Evolutionary conservation across 2,113 vertebrate genomes (phyloP), one percentile per base, ranked within the genome.

Genomic region (Cromileptes altivelis): DNA sequence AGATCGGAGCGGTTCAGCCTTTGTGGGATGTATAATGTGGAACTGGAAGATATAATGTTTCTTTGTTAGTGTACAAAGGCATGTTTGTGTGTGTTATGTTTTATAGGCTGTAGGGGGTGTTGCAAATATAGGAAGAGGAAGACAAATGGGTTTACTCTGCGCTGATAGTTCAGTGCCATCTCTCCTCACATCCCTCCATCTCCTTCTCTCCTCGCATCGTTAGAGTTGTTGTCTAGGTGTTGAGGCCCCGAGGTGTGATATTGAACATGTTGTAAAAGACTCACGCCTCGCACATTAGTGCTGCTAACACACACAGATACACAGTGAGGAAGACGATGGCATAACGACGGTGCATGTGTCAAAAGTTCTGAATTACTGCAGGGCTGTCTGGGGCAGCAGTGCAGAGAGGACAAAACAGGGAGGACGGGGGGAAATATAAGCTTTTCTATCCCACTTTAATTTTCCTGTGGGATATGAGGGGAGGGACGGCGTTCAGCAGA

Each of bases 211-310:
- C 61, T 84, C 83, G 85, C 90, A 88, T 91, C 69, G 75, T 90
- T 91, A 87, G 84, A 88, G 80, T 61, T 88, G 86, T 63, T 90
- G 90, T 90, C 89, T 86, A 64, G 69, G 75, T 88, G 85, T 90
- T 10, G 78, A 84, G 86, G 84, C 91, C 94, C 93, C 79, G 82
- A 75, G 92, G 94, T 93, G 89, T 77, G 82, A 90, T 93, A 93
- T 91, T 89, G 89, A 92, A 88, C 88, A 88, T 86, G 88, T 88
- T 93, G 93, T 92, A 93, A 93, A 94, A 93, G 89, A 81, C 78
- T 88, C 90, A 91, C 82, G 72, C 85, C 75, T 86, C 40, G 33
- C 90, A 88, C 89, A 92, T 93, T 92, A 94, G 82, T 81, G 80
- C 78, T 63, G 70, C 75, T 85, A 84, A 73, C 77, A 81, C 76